Base-by-base conservation (phyloP, 1,140 invertebrate genomes). In the Daktulosphaira vitifoliae region DNA sequence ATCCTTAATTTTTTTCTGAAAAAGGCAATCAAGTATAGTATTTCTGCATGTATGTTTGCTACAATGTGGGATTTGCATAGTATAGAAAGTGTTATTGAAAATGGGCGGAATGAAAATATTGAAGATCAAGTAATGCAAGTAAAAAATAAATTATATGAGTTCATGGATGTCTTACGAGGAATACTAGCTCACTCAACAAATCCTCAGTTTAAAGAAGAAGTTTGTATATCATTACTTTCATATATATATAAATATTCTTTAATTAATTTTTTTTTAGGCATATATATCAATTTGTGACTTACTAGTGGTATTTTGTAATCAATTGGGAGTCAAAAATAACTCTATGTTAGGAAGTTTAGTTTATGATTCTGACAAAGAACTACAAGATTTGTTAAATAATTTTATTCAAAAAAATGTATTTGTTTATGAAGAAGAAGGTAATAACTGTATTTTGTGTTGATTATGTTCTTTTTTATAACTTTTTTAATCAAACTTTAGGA, bases 381-480 rank as follows among this genome's bases (percentile, higher is more conserved):
- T 97, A 65, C 88, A 90, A 72, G 78, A 82, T 29, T 82, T 94
- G 71, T 80, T 98, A 42, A 92, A 93, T 76, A 81, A 83, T 70
- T 97, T 97, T 77, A 89, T 98, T 49, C 88, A 93, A 73, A 84
- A 88, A 65, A 92, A 94, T 75, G 95, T 98, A 2, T 99, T 98
- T 78, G 82, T 87, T 65, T 87, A 88, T 68, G 86, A 89, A 73
- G 85, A 90, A 73, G 88, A 89, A 77, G 83, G 84, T 85, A 76
- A 49, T 39, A 46, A 42, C 5, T 13, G n/a, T 39, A 20, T 2
- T 39, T 7, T 13, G 6, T 22, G 4, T n/a, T n/a, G 15, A 6
- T n/a, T 16, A 48, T 48, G n/a, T 6, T n/a, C n/a, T n/a, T n/a
- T 22, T 48, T 48, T 5, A 48, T 22, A 16, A 22, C 6, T 48